phyloP scores from a whole-genome alignment of 2,888 invertebrate genomes.

The Cinara cedri region DNA sequence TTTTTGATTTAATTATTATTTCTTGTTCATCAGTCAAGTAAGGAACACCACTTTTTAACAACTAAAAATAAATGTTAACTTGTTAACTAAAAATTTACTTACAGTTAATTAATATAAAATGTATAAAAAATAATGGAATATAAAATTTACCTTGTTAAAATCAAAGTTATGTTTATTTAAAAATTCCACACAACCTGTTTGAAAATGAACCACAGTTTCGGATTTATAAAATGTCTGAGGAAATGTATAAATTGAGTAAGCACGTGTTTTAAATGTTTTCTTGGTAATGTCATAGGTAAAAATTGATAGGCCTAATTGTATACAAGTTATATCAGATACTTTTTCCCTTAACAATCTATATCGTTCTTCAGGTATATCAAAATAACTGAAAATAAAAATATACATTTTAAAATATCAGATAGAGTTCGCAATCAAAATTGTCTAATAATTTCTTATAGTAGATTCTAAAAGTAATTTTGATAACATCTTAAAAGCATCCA shows the following conservation, averaged over 20 bases:
- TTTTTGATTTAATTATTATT: constrained; percentile 19
- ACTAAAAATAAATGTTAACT: constrained; percentile 28
- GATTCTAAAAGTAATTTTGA: no score
- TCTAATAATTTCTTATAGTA: no score
- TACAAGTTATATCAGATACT: constrained; percentile 47
- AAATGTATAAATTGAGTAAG: constrained; percentile 40
- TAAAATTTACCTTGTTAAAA: constrained; percentile 44
- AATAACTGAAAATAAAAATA: constrained; percentile 26
- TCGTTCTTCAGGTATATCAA: constrained; percentile 34
- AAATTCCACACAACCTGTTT: constrained; percentile 49
- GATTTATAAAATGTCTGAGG: constrained; percentile 43
- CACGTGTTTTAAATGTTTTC: background rate
- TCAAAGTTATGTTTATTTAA: constrained; percentile 50
- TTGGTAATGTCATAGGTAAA: constrained; percentile 22
- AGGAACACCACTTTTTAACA: constrained; percentile 28
- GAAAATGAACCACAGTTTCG: constrained; percentile 26
- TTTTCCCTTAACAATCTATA: constrained; percentile 20
- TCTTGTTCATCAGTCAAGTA: constrained; percentile 48
- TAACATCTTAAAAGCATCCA: no score
- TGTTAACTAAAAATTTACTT: no score
- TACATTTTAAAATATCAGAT: background rate
- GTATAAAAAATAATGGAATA: background rate
- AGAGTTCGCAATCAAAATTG: no score
- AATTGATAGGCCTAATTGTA: constrained; percentile 40
- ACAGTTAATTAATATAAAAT: background rate